A percentile compares a stretch with the other conserved stretches of the same genome.
These are phyloP conservation scores for Melanotaenia boesemani DNA, from an alignment of 2,797 vertebrate genomes.

Conservation along the genomic window DNA sequence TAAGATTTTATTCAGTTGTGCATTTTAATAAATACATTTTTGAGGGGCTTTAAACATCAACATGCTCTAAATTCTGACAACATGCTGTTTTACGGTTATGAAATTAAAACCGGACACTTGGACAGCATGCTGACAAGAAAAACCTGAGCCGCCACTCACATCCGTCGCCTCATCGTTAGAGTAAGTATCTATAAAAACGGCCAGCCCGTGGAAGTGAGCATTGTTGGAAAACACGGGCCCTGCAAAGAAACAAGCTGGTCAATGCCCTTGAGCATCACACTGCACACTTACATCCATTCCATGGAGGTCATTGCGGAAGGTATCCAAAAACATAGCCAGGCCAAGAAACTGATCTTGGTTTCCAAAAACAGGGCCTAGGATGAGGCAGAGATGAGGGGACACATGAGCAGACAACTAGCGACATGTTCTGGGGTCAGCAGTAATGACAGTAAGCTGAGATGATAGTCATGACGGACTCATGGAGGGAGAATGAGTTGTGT, in stretches of 20 bases:
- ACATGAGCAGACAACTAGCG: constrained; percentile 51
- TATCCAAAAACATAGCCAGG: constrained; percentile 87
- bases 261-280: constrained; percentile 33
- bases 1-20: neutral
- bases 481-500: neutral
- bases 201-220: constrained; percentile 94
- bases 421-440: constrained; percentile 20
- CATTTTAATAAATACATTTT: neutral
- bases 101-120: constrained; percentile 13
- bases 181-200: constrained; percentile 96
- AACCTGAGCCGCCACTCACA: constrained; percentile 84
- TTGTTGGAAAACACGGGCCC: constrained; percentile 96
- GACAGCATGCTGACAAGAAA: constrained; percentile 49
- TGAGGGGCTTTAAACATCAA: neutral
- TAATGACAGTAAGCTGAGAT: constrained; percentile 7
- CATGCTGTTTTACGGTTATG: constrained; percentile 24
- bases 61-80: constrained; percentile 31
- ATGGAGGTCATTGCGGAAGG: constrained; percentile 88
- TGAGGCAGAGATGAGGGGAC: constrained; percentile 77
- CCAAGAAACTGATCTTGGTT: constrained; percentile 85
- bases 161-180: constrained; percentile 95
- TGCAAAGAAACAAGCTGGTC: constrained; percentile 80
- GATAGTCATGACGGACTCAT: constrained; percentile 4
- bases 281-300: constrained; percentile 86
- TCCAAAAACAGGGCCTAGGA: constrained; percentile 85